These are phyloP conservation scores for Brachyistius frenatus DNA, from an alignment of 2,113 vertebrate genomes.

Conservation along the genomic window DNA sequence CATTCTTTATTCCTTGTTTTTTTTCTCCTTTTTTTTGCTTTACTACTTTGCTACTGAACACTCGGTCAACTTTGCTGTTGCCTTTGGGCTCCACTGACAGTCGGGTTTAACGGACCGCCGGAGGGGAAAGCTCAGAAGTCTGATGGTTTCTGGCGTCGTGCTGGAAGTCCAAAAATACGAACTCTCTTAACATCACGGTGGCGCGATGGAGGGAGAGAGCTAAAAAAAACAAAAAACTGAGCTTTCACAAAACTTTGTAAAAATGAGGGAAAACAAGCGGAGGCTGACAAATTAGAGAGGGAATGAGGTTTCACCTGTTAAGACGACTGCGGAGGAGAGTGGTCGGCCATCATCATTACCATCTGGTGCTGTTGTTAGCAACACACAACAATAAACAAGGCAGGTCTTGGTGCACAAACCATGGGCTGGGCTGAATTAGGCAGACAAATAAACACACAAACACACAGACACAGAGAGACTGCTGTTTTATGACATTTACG, in stretches of 20 bases:
- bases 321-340: constrained; percentile 41
- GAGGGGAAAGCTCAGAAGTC: constrained; percentile 70
- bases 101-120: constrained; percentile 69
- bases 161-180: constrained; percentile 71
- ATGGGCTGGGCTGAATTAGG: constrained; percentile 66
- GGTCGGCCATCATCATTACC: constrained; percentile 66
- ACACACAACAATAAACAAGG: constrained; percentile 77
- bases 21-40: constrained; percentile 39
- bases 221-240: constrained; percentile 7
- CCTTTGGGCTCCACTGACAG: constrained; percentile 70
- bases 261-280: constrained; percentile 57
- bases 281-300: constrained; percentile 59
- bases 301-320: constrained; percentile 77
- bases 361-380: constrained; percentile 81
- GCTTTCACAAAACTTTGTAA: constrained; percentile 47
- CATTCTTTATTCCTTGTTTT: constrained; percentile 28
- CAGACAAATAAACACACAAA: constrained; percentile 59
- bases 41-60: constrained; percentile 75
- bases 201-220: constrained; percentile 53
- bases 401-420: constrained; percentile 54
- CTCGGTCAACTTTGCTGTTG: constrained; percentile 67
- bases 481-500: constrained; percentile 23
- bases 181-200: constrained; percentile 71
- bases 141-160: constrained; percentile 67
- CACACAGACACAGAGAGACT: not conserved